Evolutionary conservation across 1,140 invertebrate species (phyloP), one percentile per base, ranked within the genome.

Genomic region (Scaptomyza montana): DNA sequence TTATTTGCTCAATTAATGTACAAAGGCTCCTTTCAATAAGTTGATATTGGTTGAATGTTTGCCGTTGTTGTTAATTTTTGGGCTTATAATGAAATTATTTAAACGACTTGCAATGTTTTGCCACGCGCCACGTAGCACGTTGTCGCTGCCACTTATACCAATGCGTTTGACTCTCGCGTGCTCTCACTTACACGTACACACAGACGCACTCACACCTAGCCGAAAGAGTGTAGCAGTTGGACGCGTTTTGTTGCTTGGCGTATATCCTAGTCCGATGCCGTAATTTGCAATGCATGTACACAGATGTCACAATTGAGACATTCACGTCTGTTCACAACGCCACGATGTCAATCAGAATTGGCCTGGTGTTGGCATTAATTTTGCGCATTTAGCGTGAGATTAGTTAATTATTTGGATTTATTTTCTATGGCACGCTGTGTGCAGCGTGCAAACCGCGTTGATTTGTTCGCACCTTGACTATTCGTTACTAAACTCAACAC

Each of bases 391-490:
- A 50, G 61, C 60, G 25, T 12, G n/a, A 43, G 28, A 60, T 89
- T 84, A 80, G 41, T 16, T 65, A 84, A 89, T 89, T 78, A 78
- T 84, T 72, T 28, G 33, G 61, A 89, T 69, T 89, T 89, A 80
- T 84, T 89, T 89, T 84, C 47, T 64, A 84, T 74, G 74, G 53
- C 85, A 84, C 77, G 65, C 70, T 72, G 76, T 80, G 75, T 89
- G 76, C 75, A 82, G 84, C 82, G 80, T 84, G 85, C 69, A 74
- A 89, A 80, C 84, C 80, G 84, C 87, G 84, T 89, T 89, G 84
- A 89, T 89, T 89, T 89, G 85, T 85, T 89, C 84, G 84, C 84
- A 89, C 84, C 84, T 89, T 75, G 56, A 68, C 80, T 69, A 89
- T 89, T 89, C 84, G 84, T 84, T 89, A 89, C 85, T 89, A 78